Evolutionary conservation across 2,888 invertebrate genomes (phyloP), one percentile per base, ranked within the genome.

Genomic region (Acrobasis repandana): DNA sequence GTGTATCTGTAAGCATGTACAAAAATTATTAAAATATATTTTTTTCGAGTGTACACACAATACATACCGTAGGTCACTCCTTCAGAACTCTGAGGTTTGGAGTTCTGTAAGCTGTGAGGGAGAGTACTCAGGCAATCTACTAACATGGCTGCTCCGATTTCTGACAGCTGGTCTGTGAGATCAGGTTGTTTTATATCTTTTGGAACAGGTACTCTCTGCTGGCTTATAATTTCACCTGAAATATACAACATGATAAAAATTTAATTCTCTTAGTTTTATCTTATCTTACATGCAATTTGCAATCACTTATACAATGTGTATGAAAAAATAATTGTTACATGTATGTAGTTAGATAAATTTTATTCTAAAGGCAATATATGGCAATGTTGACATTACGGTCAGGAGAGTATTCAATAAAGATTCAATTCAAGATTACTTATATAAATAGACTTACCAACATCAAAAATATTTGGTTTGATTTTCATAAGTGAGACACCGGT

Each of bases 401-500:
- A 28, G 28, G 4, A 28, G 20, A 20, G 28, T 28, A 28, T 8
- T 28, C 4, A 28, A 28, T 28, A 28, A 28, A 28, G 28, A 28
- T 6, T 28, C 2, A 28, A 0, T 5, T 28, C 28, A 28, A 28
- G 0, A 28, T 8, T 28, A 28, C 6, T 28, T 28, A 28, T 38
- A 8, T 59, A 46, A 43, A 49, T 51, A 54, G 46, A 52, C 58
- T 36, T 47, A 52, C 43, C 49, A 50, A 96, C 89, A 93, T 97
- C 97, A 92, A 97, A 97, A 82, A 94, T 93, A 74, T 95, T 93
- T 38, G 98, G 95, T 80, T 94, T 94, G 66, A 99, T 96, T 87
- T 94, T 95, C 96, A 98, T 98, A 51, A 98, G 94, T 15, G 97
- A 95, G 11, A 98, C 94, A 38, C 98, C 98, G 9, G 98, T 97